A percentile compares a stretch with the other conserved stretches of the same genome.
phyloP scores from a whole-genome alignment of 2,113 vertebrate genomes.

The Tyrannus savana region DNA sequence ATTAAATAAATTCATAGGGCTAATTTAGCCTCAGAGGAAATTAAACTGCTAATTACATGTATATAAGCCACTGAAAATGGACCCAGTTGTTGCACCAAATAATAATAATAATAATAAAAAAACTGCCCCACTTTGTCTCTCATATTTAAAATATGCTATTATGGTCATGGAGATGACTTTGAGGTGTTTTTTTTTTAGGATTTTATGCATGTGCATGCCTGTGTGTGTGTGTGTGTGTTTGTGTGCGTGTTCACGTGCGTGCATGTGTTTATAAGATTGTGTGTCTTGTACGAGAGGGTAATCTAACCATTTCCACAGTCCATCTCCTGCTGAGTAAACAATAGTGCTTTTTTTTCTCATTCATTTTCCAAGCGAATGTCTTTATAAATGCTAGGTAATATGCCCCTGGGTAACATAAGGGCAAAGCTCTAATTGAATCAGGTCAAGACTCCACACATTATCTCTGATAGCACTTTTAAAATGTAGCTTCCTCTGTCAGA shows the following conservation, averaged over 20 bases:
- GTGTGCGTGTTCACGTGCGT: not conserved
- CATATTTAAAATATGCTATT: slow-evolving; percentile 49
- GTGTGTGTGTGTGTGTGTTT: not conserved
- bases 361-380: slow-evolving; percentile 52
- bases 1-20: slow-evolving; percentile 76
- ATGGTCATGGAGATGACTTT: not conserved
- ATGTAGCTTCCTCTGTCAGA: slow-evolving; percentile 56
- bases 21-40: slow-evolving; percentile 79
- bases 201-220: not conserved
- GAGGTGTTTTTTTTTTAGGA: not conserved
- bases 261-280: not conserved
- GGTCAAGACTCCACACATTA: slow-evolving; percentile 61
- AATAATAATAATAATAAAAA: not conserved
- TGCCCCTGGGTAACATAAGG: slow-evolving; percentile 46
- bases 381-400: slow-evolving; percentile 68
- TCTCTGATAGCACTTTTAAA: slow-evolving; percentile 63
- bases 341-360: slow-evolving; percentile 13
- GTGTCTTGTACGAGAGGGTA: not conserved
- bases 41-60: slow-evolving; percentile 80
- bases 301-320: slow-evolving; percentile 51
- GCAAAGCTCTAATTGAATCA: slow-evolving; percentile 62
- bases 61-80: slow-evolving; percentile 63
- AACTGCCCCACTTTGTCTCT: slow-evolving; percentile 16
- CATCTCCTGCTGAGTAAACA: slow-evolving; percentile 64
- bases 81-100: slow-evolving; percentile 20